Conservation (phyloP, 2,888 invertebrate species). For the Dermolepida albohirtum region DNA sequence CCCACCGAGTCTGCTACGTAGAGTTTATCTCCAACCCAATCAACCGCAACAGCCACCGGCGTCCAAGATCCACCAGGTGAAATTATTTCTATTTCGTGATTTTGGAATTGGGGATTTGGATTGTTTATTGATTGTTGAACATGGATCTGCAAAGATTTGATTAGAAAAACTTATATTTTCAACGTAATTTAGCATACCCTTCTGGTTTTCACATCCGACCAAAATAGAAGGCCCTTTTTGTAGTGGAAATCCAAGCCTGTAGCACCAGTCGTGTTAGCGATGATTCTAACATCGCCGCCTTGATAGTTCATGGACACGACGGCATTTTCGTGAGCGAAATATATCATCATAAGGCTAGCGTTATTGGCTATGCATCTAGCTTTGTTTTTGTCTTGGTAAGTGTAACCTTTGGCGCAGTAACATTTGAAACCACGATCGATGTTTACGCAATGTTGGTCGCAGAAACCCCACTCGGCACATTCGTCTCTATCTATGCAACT, state of each 20-base stretch:
- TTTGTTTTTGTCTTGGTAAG: slow-evolving; percentile 64
- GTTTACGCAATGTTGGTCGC: slow-evolving; percentile 95
- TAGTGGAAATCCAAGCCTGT: slow-evolving; percentile 90
- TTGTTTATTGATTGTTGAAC: slow-evolving; percentile 69
- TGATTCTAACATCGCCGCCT: slow-evolving; percentile 72
- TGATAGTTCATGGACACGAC: slow-evolving; percentile 78
- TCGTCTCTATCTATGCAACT: slow-evolving; percentile 94
- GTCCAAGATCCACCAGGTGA: slow-evolving; percentile 89
- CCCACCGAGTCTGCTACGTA: slow-evolving; percentile 95
- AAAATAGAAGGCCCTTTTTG: slow-evolving; percentile 81
- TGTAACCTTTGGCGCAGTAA: slow-evolving; percentile 77
- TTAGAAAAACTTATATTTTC: neutral
- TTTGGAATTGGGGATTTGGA: slow-evolving; percentile 57
- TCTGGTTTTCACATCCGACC: slow-evolving; percentile 90
- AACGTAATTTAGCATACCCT: slow-evolving; percentile 68
- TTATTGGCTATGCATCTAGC: slow-evolving; percentile 73
- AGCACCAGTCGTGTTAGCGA: slow-evolving; percentile 86
- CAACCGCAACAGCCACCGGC: slow-evolving; percentile 91
- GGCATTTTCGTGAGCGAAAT: slow-evolving; percentile 78
- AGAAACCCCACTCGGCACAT: slow-evolving; percentile 91
- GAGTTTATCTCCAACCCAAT: slow-evolving; percentile 96
- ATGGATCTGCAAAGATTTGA: slow-evolving; percentile 67
- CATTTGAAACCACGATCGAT: slow-evolving; percentile 87
- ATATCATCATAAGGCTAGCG: slow-evolving; percentile 71
- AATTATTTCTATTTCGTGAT: slow-evolving; percentile 74